phyloP scores from a whole-genome alignment of 2,113 vertebrate species.

The Equus quagga region DNA sequence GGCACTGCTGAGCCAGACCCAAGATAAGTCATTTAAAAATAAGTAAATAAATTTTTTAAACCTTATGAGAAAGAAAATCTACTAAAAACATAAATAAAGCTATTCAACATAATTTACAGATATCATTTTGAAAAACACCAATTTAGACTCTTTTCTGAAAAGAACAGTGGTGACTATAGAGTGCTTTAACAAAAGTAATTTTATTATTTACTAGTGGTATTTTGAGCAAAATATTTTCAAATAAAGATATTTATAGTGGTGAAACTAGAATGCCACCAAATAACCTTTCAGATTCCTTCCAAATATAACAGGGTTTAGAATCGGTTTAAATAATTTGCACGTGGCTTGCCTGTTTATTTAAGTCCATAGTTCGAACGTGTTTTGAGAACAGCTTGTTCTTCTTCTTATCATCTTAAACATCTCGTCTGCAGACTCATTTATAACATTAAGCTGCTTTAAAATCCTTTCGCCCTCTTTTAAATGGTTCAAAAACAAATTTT shows the following conservation, averaged over 20 bases:
- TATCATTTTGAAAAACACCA: neutral
- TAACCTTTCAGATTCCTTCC: neutral
- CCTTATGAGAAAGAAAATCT: neutral
- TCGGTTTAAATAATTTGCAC: constrained; percentile 44
- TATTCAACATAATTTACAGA: constrained; percentile 45
- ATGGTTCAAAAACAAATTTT: constrained; percentile 56
- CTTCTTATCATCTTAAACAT: constrained; percentile 54
- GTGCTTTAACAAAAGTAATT: constrained; percentile 22
- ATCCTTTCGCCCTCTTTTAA: constrained; percentile 8
- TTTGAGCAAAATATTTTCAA: constrained; percentile 47
- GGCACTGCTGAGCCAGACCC: neutral
- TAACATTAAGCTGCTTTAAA: constrained; percentile 52
- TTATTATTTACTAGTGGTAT: neutral
- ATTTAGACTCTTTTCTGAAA: constrained; percentile 3
- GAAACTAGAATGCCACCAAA: neutral
- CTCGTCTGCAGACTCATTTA: constrained; percentile 52
- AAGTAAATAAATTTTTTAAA: neutral
- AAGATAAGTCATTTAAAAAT: neutral
- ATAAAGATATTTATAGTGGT: neutral
- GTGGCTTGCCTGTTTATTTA: constrained; percentile 39
- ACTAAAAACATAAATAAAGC: neutral
- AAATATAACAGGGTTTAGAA: constrained; percentile 18
- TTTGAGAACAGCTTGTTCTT: constrained; percentile 57
- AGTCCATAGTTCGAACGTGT: constrained; percentile 29
- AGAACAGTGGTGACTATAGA: neutral